Evolutionary conservation across 2,113 vertebrate species (phyloP), one percentile per base, ranked within the genome.

Genomic region (Callaeas wilsoni): DNA sequence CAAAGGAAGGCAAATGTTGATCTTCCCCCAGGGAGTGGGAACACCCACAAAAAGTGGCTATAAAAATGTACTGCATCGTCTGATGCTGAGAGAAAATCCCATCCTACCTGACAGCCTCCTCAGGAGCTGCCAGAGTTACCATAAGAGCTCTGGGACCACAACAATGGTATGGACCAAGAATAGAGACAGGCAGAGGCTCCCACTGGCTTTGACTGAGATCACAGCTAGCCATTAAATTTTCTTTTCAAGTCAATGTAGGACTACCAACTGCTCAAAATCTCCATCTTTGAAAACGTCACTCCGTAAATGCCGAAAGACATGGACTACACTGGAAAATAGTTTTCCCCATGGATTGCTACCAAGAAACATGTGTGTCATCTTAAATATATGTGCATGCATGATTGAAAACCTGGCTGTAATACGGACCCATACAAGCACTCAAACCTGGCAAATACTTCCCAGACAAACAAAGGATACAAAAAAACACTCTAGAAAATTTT

Each of bases 241-340:
- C 25, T 46, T 89, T 55, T 62, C 35, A 80, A 83, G 29, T 25
- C 60, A 83, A 35, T 4, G 79, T 0, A 69, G 12, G 16, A 49
- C 39, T 57, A 59, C 22, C 15, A 65, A 62, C 69, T 41, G 23
- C 55, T 80, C 55, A 49, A 29, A 46, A 86, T 20, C 13, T 59
- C 12, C 20, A 3, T 13, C 52, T 79, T 63, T 83, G 44, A 60
- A 92, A 79, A 29, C 16, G 42, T 49, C 57, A 37, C 16, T 27
- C 71, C 76, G 12, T 30, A 68, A 93, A 59, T 68, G 41, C 8
- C 33, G 5, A 64, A 93, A 68, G 23, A 42, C 30, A 27, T 3
- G 33, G 8, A 47, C 22, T 21, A 23, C 12, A 35, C 0, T 0
- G n/a, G 20, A 79, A 60, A 65, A 85, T 13, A 8, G 10, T 37